Conservation (phyloP, 1,140 invertebrate species). For the Neoseiulus cucumeris region DNA sequence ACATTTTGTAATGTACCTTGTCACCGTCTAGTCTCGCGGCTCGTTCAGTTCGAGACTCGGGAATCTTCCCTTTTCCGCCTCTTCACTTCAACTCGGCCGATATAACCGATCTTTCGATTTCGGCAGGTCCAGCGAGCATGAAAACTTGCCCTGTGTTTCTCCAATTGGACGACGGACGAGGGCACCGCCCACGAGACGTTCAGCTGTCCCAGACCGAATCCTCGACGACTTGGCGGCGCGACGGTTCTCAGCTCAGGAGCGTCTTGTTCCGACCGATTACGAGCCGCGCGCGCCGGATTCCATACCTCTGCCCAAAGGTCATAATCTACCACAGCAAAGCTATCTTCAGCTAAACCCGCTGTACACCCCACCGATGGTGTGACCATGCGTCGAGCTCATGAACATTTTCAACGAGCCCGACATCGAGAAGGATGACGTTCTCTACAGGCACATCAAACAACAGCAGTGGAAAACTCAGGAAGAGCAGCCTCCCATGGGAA, state of each 20-base stretch:
- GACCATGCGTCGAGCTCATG: background rate
- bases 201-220: background rate
- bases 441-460: background rate
- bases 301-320: background rate
- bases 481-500: constrained; percentile 4
- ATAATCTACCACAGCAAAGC: background rate
- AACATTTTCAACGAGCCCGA: constrained; percentile 11
- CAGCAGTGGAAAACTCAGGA: background rate
- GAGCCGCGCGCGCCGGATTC: background rate
- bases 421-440: background rate
- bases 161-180: background rate
- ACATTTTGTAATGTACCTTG: no score
- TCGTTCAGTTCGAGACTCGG: no score
- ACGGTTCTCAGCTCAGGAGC: background rate
- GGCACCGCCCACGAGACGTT: background rate
- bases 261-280: background rate
- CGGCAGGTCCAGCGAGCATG: no score
- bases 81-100: no score
- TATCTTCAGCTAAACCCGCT: background rate
- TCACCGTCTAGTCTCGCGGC: no score
- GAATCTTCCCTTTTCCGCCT: no score
- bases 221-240: background rate
- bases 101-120: no score
- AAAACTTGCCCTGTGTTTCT: background rate
- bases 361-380: background rate